Evolutionary conservation across 1,140 invertebrate species (phyloP).

Genomic region (Meloidogyne floridensis): DNA sequence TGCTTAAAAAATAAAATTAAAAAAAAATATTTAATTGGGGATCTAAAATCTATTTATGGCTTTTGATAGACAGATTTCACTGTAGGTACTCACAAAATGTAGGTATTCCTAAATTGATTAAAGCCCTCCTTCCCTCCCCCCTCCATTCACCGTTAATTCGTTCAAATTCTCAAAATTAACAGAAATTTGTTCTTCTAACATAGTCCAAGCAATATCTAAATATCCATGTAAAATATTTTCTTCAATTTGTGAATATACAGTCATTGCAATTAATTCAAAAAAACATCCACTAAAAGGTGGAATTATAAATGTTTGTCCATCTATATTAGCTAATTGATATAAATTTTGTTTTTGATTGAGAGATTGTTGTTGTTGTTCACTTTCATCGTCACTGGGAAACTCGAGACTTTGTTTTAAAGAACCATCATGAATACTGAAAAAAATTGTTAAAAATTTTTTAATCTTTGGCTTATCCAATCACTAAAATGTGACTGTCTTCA

Average conservation of each 20-base stretch:
- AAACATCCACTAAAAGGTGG: neutral
- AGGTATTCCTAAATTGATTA: no score
- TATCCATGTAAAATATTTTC: neutral
- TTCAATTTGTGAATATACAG: slow-evolving; percentile 6
- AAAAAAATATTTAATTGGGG: no score
- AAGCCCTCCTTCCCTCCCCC: no score
- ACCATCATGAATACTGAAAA: slow-evolving; percentile 22
- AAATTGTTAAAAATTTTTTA: neutral
- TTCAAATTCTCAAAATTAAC: neutral
- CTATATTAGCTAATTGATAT: slow-evolving; percentile 20
- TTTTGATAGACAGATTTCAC: no score
- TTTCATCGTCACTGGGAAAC: slow-evolving; percentile 12
- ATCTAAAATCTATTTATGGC: no score
- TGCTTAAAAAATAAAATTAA: neutral
- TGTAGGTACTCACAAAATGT: no score
- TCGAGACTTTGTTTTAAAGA: slow-evolving; percentile 11
- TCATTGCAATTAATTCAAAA: slow-evolving; percentile 14
- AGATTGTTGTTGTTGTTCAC: neutral
- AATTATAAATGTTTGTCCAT: slow-evolving; percentile 22
- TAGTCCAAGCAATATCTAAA: slow-evolving; percentile 5
- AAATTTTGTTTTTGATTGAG: neutral
- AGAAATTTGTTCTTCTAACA: slow-evolving; percentile 2
- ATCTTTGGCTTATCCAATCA: no score
- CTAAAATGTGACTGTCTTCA: no score
- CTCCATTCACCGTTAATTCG: neutral